phyloP scores from a whole-genome alignment of 2,113 vertebrate species.

The Labeo catla region DNA sequence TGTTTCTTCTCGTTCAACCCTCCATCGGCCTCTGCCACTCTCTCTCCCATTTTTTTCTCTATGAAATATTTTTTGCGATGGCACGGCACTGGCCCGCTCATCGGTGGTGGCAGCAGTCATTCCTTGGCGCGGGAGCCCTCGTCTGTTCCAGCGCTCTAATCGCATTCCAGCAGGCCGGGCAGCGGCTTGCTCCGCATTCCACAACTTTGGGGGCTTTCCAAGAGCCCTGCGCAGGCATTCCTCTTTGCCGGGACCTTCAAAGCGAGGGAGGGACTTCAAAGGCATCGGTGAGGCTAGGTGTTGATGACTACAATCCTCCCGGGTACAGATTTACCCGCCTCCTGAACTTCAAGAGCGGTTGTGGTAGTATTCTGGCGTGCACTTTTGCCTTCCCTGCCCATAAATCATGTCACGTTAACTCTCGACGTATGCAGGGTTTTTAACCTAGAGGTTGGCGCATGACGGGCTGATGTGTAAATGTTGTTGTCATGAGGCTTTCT shows the following conservation, averaged over 20 bases:
- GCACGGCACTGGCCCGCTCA: too few species aligned
- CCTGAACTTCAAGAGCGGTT: conserved; percentile 51
- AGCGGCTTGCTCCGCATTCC: conserved; percentile 77
- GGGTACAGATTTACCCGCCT: conserved; percentile 73
- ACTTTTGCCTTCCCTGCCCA: conserved; percentile 13
- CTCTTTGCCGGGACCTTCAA: conserved; percentile 71
- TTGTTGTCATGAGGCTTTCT: background rate
- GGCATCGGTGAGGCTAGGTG: conserved; percentile 71
- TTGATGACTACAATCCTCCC: conserved; percentile 77
- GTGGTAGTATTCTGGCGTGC: conserved; percentile 19
- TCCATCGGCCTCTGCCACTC: background rate
- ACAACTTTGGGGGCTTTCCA: conserved; percentile 76
- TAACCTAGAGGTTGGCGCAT: background rate
- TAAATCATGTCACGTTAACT: conserved; percentile 36
- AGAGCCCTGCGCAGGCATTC: conserved; percentile 67
- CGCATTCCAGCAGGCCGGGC: conserved; percentile 74
- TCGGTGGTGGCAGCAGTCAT: background rate
- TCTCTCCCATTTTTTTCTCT: conserved; percentile 15
- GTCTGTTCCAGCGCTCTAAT: conserved; percentile 69
- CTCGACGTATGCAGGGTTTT: background rate
- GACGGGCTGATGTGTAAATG: conserved; percentile 1
- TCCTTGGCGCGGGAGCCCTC: conserved; percentile 52
- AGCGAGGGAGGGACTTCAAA: conserved; percentile 73
- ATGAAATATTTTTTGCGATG: background rate
- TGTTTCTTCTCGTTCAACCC: background rate